Evolutionary conservation across 2,797 vertebrate species (phyloP).

Genomic region (Aeoliscus strigatus): DNA sequence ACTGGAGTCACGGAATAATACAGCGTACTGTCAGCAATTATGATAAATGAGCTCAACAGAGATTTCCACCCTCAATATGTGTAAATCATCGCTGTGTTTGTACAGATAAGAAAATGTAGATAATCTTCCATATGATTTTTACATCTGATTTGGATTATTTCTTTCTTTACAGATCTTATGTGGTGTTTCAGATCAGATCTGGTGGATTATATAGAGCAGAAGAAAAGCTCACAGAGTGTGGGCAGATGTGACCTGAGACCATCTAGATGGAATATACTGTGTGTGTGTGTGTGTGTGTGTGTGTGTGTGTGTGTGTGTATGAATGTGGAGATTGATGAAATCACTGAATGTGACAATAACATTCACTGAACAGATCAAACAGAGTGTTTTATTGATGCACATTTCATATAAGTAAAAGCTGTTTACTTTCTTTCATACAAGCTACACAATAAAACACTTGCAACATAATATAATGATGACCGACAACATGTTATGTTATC

Average conservation of each 20-base stretch:
- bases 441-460: too few species aligned
- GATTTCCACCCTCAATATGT: conserved; percentile 14
- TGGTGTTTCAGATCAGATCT: conserved; percentile 32
- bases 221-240: conserved; percentile 39
- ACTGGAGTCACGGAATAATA: conserved; percentile 16
- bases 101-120: conserved; percentile 7
- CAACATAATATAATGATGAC: too few species aligned
- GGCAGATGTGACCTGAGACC: conserved; percentile 41
- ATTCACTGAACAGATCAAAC: neutral
- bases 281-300: too few species aligned
- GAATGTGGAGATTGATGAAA: too few species aligned
- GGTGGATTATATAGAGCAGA: conserved; percentile 62
- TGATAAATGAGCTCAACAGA: conserved; percentile 16
- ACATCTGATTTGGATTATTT: conserved; percentile 26
- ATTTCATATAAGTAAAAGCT: too few species aligned
- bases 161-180: conserved; percentile 9
- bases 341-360: too few species aligned
- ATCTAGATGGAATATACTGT: conserved; percentile 32
- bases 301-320: too few species aligned
- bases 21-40: conserved; percentile 28
- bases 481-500: too few species aligned
- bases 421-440: too few species aligned
- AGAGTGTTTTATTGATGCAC: too few species aligned
- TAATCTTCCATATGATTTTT: conserved; percentile 2
- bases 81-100: conserved; percentile 3